Evolutionary conservation across 2,888 invertebrate genomes (phyloP).

Genomic region (Latrodectus elegans): DNA sequence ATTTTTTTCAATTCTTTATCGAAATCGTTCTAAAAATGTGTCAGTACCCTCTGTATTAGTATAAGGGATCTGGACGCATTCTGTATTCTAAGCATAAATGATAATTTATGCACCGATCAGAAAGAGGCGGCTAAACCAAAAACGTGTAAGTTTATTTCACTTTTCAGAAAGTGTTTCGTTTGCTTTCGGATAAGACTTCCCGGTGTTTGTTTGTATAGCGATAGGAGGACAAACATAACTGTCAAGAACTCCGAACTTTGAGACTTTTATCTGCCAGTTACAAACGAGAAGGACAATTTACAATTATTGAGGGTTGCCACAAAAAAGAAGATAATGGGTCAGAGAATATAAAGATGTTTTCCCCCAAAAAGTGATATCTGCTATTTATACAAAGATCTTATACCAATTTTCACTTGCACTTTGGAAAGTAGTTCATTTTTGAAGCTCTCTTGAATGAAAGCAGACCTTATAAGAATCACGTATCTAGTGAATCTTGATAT

Average conservation of each 20-base stretch:
- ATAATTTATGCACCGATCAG: neutral
- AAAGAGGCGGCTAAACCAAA: neutral
- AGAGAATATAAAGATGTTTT: no score
- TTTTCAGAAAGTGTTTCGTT: conserved; percentile 7
- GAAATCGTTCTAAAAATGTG: no score
- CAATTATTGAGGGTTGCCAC: neutral
- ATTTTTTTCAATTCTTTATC: no score
- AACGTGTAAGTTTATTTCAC: neutral
- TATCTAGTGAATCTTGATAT: no score
- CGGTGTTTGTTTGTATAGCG: conserved; percentile 20
- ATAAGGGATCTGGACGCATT: no score
- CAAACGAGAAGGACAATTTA: neutral
- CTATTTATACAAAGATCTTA: no score
- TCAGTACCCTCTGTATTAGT: no score
- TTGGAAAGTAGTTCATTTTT: no score
- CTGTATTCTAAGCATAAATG: neutral
- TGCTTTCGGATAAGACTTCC: conserved; percentile 30
- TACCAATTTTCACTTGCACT: no score
- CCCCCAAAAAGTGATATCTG: neutral
- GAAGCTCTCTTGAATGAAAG: no score
- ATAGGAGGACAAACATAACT: conserved; percentile 16
- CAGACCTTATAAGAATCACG: no score
- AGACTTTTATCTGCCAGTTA: conserved; percentile 21
- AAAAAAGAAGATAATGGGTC: neutral
- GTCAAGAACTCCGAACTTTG: conserved; percentile 34